Evolutionary conservation across 2,888 invertebrate genomes (phyloP).

Genomic region (Aphidius colemani): DNA sequence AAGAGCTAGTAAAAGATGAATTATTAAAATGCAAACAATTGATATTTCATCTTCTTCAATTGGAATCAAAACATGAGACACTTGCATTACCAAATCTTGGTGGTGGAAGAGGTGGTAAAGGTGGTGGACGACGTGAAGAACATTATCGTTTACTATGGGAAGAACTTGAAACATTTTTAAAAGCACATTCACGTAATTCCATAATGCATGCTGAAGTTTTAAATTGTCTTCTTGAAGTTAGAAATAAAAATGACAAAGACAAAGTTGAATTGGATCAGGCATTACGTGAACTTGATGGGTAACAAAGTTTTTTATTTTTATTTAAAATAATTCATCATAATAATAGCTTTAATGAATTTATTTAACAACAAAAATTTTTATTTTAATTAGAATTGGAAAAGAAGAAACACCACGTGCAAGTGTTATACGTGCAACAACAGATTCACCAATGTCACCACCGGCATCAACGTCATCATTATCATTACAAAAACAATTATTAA

Average conservation of each 20-base stretch:
- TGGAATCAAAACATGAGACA: conserved; percentile 84
- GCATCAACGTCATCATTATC: conserved; percentile 56
- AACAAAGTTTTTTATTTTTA: conserved; percentile 37
- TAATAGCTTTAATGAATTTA: too few species aligned
- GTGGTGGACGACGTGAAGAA: conserved; percentile 71
- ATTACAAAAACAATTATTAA: conserved; percentile 52
- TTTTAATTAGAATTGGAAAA: conserved; percentile 47
- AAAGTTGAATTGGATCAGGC: conserved; percentile 70
- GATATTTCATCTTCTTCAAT: conserved; percentile 77
- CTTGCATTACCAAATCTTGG: conserved; percentile 74
- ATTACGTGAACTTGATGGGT: conserved; percentile 65
- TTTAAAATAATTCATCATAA: conserved; percentile 23
- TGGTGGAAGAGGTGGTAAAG: conserved; percentile 65
- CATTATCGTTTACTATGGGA: conserved; percentile 90
- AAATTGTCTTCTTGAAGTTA: conserved; percentile 77
- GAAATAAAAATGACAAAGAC: conserved; percentile 64
- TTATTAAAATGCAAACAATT: conserved; percentile 84
- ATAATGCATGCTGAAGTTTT: conserved; percentile 78
- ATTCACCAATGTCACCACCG: conserved; percentile 84
- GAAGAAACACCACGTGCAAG: conserved; percentile 61
- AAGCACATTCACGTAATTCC: conserved; percentile 68
- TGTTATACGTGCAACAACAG: conserved; percentile 77
- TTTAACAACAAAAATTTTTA: too few species aligned
- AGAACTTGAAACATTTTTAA: conserved; percentile 83
- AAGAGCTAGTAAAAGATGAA: conserved; percentile 83